Base-by-base conservation (phyloP, 2,113 vertebrate genomes). In the Blennius ocellaris region DNA sequence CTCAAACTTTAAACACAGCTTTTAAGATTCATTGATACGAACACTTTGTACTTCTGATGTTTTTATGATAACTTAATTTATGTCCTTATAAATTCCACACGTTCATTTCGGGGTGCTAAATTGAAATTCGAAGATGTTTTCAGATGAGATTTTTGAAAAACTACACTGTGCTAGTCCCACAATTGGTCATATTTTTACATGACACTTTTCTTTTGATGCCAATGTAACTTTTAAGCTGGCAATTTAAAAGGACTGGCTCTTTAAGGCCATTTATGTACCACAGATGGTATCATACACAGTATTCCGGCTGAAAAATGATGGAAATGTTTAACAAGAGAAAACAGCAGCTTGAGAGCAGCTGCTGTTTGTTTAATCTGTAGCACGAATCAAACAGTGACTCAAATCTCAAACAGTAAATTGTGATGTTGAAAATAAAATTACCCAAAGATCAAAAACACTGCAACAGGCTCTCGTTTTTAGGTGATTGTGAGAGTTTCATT, bases 301-400 rank as follows among this genome's bases (percentile, higher is more conserved):
- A 73, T 80, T 87, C 51, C 66, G 77, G 78, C 68, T 75, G 69
- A 87, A 91, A 88, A 73, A 51, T 91, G 81, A 63, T 68, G 69
- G 82, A 86, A 88, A 76, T 72, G 69, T 78, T 78, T 64, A 71
- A 45, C 84, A 80, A 55, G 10, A 43, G 71, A 76, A 73, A 52
- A 67, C 56, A 80, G 70, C 83, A 82, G 75, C 81, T 87, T 90
- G 77, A 69, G 69, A 61, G 73, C 86, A 87, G 89, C 81, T 89
- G 84, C 63, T 80, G 39, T 72, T 66, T 1, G 39, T 82, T 86
- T 83, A 66, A 83, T 80, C 75, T 74, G 48, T 41, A 51, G 56
- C 2, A 0, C 79, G 67, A 80, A 89, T 87, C 78, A 84, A 69
- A 75, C 5, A 36, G 75, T 53, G 56, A 71, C 48, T 65, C 49